These are phyloP conservation scores for Ericerus pela DNA, from an alignment of 1,140 invertebrate species.

Conservation along the genomic window DNA sequence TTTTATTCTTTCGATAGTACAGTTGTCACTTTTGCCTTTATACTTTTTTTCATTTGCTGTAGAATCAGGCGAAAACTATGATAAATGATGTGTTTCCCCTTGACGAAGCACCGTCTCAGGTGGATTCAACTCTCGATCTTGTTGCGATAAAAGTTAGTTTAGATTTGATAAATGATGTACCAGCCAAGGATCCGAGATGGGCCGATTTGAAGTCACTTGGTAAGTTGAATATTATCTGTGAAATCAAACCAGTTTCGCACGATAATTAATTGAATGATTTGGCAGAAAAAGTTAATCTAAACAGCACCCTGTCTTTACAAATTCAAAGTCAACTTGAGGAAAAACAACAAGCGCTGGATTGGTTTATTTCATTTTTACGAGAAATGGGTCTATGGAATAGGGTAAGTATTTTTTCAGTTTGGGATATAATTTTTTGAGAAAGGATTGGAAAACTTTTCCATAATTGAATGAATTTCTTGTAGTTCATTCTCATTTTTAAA, in stretches of 20 bases:
- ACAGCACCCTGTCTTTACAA: constrained; percentile 44
- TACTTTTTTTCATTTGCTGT: constrained; percentile 25
- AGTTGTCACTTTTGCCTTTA: constrained; percentile 25
- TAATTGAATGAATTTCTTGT: too few species aligned
- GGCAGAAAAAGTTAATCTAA: constrained; percentile 3
- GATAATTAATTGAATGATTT: background rate
- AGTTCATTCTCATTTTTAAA: constrained; percentile 26
- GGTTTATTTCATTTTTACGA: constrained; percentile 62
- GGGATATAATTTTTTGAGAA: background rate
- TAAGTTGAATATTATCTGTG: background rate
- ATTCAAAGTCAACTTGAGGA: constrained; percentile 67
- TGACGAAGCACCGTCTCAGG: constrained; percentile 34
- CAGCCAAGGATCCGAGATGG: constrained; percentile 77
- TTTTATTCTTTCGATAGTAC: constrained; percentile 6
- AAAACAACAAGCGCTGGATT: constrained; percentile 62
- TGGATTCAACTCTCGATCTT: constrained; percentile 46
- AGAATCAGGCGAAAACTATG: constrained; percentile 44
- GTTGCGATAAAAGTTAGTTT: constrained; percentile 53
- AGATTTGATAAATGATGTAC: constrained; percentile 74
- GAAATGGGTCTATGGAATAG: constrained; percentile 54
- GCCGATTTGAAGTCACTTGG: constrained; percentile 27
- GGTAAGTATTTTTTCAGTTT: constrained; percentile 29
- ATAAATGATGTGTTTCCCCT: constrained; percentile 50
- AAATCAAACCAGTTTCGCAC: background rate
- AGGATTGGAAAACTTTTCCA: background rate